Evolutionary conservation across 2,797 vertebrate genomes (phyloP).

Genomic region (Parambassis ranga): DNA sequence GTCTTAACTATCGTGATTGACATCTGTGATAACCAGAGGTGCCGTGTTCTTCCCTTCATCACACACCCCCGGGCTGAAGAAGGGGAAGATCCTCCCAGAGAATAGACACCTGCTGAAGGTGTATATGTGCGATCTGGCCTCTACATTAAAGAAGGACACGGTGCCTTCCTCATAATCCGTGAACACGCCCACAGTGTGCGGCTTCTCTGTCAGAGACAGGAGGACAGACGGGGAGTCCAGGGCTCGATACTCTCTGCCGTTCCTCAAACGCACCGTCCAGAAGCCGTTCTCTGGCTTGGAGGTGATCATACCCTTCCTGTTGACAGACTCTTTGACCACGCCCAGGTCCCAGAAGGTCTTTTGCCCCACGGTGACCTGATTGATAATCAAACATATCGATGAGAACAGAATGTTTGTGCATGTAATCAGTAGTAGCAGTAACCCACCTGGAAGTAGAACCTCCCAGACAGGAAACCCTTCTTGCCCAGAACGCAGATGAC

Average conservation of each 20-base stretch:
- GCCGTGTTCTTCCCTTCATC: constrained; percentile 69
- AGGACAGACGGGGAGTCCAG: constrained; percentile 63
- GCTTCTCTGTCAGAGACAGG: constrained; percentile 48
- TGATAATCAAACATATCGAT: background rate
- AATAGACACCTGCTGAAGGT: constrained; percentile 69
- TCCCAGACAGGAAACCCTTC: constrained; percentile 72
- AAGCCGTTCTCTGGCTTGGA: constrained; percentile 75
- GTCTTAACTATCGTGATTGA: constrained; percentile 30
- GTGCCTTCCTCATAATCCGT: constrained; percentile 65
- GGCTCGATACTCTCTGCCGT: constrained; percentile 69
- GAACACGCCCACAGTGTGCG: constrained; percentile 68
- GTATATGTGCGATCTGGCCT: constrained; percentile 65
- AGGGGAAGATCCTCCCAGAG: constrained; percentile 64
- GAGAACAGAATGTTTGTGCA: too few relatives aligned
- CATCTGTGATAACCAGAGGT: constrained; percentile 57
- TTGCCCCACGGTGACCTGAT: constrained; percentile 73
- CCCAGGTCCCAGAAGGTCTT: constrained; percentile 85
- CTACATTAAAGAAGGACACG: constrained; percentile 72
- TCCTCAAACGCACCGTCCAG: constrained; percentile 76
- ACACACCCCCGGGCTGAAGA: constrained; percentile 72
- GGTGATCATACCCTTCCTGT: constrained; percentile 80
- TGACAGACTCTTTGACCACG: constrained; percentile 73
- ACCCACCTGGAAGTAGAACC: constrained; percentile 80
- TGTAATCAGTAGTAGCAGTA: too few relatives aligned
- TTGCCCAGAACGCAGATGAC: constrained; percentile 80